phyloP scores from a whole-genome alignment of 2,888 invertebrate species.

The Xylota sylvarum region DNA sequence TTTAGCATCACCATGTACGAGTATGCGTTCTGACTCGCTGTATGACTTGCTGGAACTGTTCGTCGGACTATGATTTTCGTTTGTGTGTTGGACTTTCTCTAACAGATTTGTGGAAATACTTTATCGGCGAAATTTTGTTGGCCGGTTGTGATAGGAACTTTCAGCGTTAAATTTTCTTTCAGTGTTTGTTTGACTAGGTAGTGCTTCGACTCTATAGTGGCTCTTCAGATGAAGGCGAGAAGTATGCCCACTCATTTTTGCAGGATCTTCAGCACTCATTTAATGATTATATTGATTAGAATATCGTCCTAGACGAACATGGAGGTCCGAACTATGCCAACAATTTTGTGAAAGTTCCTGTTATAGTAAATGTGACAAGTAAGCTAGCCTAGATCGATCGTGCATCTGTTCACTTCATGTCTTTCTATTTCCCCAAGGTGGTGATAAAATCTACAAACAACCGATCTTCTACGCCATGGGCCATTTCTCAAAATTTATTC shows the following conservation, averaged over 20 bases:
- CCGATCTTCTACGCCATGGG: conserved; percentile 94
- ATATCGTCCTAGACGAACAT: conserved; percentile 89
- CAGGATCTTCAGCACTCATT: conserved; percentile 91
- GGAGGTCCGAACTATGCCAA: conserved; percentile 92
- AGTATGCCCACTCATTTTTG: conserved; percentile 89
- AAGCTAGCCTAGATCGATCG: not conserved
- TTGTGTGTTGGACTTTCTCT: no score
- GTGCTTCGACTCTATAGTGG: no score
- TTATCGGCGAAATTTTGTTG: no score
- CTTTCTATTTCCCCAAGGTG: conserved; percentile 28
- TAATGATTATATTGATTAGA: conserved; percentile 96
- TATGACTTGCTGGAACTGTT: no score
- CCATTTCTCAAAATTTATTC: conserved; percentile 91
- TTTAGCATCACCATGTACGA: no score
- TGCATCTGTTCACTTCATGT: not conserved
- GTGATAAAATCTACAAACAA: conserved; percentile 91
- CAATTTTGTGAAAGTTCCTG: conserved; percentile 90
- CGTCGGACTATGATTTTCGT: no score
- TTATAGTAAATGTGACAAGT: conserved; percentile 84
- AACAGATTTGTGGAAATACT: no score
- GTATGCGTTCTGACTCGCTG: no score
- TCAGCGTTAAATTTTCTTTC: no score
- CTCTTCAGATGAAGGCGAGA: conserved; percentile 90
- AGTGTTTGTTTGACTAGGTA: no score
- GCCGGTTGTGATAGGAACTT: no score